A percentile compares a stretch with the other conserved stretches of the same genome.
Evolutionary conservation across 2,888 invertebrate genomes (phyloP).

Genomic region (Melipona beecheii): DNA sequence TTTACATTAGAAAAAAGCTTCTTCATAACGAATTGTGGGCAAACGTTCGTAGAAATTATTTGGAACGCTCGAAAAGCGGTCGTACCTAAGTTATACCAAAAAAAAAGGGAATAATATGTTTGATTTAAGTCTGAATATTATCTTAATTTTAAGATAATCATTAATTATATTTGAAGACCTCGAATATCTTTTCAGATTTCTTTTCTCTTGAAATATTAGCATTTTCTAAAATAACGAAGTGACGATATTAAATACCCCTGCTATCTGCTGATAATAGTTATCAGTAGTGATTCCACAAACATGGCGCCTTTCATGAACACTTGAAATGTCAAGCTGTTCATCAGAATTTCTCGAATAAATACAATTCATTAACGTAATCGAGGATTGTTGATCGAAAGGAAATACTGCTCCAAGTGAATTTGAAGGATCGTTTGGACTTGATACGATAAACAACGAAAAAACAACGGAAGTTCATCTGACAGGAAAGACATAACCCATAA

Average conservation of each 20-base stretch:
- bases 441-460: not conserved
- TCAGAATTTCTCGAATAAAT: no score
- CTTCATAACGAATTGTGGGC: no score
- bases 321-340: conserved; percentile 39
- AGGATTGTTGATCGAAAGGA: not conserved
- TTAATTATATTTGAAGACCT: not conserved
- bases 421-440: not conserved
- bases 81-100: no score
- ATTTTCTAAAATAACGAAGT: not conserved
- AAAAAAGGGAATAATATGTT: no score
- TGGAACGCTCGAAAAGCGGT: no score
- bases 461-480: not conserved
- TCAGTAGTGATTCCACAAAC: conserved; percentile 19
- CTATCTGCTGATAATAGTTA: conserved; percentile 44
- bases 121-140: no score
- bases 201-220: not conserved
- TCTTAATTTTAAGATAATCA: no score
- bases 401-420: not conserved
- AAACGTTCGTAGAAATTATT: no score
- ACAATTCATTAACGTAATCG: not conserved
- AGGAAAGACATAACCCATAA: conserved; percentile 31
- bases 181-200: not conserved
- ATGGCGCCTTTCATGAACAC: conserved; percentile 35
- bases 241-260: not conserved
- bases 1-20: no score